Base-by-base conservation (phyloP, 2,888 invertebrate species). In the Stenotaenia linearis region DNA sequence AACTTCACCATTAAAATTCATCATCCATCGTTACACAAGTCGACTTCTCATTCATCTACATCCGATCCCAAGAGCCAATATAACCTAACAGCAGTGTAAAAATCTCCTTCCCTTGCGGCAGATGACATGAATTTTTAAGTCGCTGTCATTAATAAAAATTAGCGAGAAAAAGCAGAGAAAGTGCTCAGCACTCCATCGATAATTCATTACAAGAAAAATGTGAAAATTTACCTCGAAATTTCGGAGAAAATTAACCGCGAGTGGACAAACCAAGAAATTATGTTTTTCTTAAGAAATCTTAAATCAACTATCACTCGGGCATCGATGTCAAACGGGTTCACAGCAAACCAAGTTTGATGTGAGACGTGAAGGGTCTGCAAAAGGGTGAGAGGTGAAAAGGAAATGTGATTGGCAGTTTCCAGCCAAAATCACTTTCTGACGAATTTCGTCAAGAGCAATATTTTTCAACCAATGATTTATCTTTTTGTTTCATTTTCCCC, bases 21-120 rank as follows among this genome's bases (percentile, higher is more conserved):
- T 69, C 69, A 69, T 69, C 69, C 69, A 28, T 69, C 69, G 69
- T 69, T 69, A 69, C n/a, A 69, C 69, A 69, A 69, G 69, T 69
- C 69, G 69, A 69, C 25, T 25, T 69, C 28, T 69, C 69, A 69
- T 28, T 69, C 69, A 10, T 69, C 69, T 69, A 69, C 69, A 10
- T 5, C 28, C 56, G 56, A 56, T 56, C 56, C 56, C 56, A 56
- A 56, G 56, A 56, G 56, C 56, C 69, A 69, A 69, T 69, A 69
- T 69, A 69, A 69, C 15, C 69, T 69, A 69, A 69, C 25, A 28
- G 69, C 69, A 69, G 69, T 69, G 69, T 69, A 69, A 69, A 69
- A 69, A n/a, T 10, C n/a, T n/a, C 61, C 28, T 69, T 28, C 69
- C 69, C 69, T 25, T 69, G 69, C n/a, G 25, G 69, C 69, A 69